Conservation (phyloP, 2,113 vertebrate genomes). For the Coturnix japonica region DNA sequence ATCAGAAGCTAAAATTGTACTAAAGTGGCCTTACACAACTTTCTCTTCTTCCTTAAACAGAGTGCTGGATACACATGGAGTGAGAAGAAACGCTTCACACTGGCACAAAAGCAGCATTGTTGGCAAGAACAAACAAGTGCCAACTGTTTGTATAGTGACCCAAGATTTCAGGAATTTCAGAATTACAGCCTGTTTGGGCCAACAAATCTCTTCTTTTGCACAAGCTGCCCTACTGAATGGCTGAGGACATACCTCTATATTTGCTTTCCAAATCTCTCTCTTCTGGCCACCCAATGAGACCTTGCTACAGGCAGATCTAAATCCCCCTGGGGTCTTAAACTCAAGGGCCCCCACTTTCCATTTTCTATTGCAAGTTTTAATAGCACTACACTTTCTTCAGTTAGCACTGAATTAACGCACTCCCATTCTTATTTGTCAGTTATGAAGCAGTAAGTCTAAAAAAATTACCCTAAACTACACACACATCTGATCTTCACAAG, state of each 20-base stretch:
- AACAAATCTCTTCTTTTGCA: neutral
- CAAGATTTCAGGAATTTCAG: neutral
- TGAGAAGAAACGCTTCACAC: constrained; percentile 17
- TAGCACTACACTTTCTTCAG: constrained; percentile 18
- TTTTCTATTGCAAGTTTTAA: constrained; percentile 12
- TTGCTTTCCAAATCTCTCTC: neutral
- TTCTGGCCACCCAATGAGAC: constrained; percentile 2
- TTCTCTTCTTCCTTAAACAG: neutral
- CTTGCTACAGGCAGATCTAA: neutral
- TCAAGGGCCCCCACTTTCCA: neutral
- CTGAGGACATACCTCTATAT: neutral
- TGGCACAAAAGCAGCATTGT: constrained; percentile 37
- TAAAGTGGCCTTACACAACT: neutral
- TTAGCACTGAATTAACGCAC: constrained; percentile 35
- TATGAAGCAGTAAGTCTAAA: constrained; percentile 25
- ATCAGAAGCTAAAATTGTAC: neutral
- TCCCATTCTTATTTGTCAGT: constrained; percentile 35
- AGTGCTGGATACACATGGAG: constrained; percentile 9
- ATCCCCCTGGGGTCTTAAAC: neutral
- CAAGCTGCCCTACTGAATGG: neutral
- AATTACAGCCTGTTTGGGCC: neutral
- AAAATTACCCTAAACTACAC: constrained; percentile 52
- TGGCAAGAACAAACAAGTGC: constrained; percentile 25
- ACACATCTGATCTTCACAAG: constrained; percentile 42
- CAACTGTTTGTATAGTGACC: neutral